Base-by-base conservation (phyloP, 1,140 invertebrate genomes). In the Acromyrmex charruanus region DNA sequence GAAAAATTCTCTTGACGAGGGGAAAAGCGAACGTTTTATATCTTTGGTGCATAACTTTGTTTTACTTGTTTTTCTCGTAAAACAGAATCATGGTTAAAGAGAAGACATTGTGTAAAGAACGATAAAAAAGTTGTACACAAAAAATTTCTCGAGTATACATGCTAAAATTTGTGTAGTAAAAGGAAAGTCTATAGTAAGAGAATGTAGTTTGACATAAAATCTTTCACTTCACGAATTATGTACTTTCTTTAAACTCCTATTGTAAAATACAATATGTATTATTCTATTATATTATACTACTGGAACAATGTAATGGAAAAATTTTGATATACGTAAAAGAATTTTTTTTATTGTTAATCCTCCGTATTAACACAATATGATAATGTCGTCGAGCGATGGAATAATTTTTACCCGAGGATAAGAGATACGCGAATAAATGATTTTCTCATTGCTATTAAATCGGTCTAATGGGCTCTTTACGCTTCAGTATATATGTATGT, bases 391-490 rank as follows among this genome's bases (percentile, higher is more conserved):
- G 39, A 12, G 31, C 16, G 55, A 74, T 35, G 6, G 18, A 49
- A 74, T 71, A 16, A 82, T 82, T 82, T 72, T 82, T 31, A 25
- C 14, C 35, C 63, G 44, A 53, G 18, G 55, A 39, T 35, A 58
- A 58, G 18, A 58, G 14, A 51, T 35, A 35, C 5, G 68, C 39
- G 80, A 72, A 59, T 71, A 82, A 74, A 82, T 82, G 68, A 72
- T 81, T 51, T 63, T 18, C 77, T 28, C 44, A 35, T 82, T 55
- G 53, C 53, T 31, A 39, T 82, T 82, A 82, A 82, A 82, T 59
- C 79, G 28, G 35, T 72, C 39, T 72, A 82, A 82, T 82, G 68
- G 18, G 18, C 80, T 58, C 55, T 82, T 72, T 61, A 21, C 55
- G 39, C 12, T 49, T 14, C 25, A 55, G 16, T 51, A 39, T 51